Conservation (phyloP, 1,140 invertebrate genomes). For the Drosophila erecta region DNA sequence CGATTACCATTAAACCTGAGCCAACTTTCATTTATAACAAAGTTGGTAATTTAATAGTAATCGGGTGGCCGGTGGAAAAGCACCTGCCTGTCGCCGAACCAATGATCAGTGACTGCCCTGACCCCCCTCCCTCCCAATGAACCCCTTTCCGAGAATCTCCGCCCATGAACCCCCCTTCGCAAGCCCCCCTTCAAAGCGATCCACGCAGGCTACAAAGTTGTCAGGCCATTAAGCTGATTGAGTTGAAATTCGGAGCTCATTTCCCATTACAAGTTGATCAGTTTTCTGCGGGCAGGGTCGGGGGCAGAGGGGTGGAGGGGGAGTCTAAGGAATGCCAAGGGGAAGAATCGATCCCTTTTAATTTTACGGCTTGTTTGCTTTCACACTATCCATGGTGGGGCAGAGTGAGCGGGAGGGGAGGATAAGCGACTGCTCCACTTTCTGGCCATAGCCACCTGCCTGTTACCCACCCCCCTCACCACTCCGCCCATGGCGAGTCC, state of each 20-base stretch:
- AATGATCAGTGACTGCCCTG: slow-evolving; percentile 26
- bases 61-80: slow-evolving; percentile 31
- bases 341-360: slow-evolving; percentile 54
- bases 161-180: neutral
- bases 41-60: slow-evolving; percentile 23
- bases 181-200: slow-evolving; percentile 23
- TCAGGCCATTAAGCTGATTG: slow-evolving; percentile 79
- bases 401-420: slow-evolving; percentile 18
- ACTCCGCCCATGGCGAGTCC: slow-evolving; percentile 7
- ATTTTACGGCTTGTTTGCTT: slow-evolving; percentile 82
- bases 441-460: slow-evolving; percentile 28
- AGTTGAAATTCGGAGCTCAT: slow-evolving; percentile 77
- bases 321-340: slow-evolving; percentile 9
- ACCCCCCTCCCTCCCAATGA: neutral
- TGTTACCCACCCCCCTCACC: neutral
- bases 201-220: slow-evolving; percentile 61
- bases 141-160: slow-evolving; percentile 1
- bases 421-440: slow-evolving; percentile 59
- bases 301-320: neutral
- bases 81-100: slow-evolving; percentile 39
- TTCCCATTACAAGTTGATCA: slow-evolving; percentile 80
- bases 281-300: slow-evolving; percentile 43
- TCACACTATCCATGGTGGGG: slow-evolving; percentile 71
- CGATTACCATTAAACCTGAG: neutral
- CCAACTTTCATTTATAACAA: slow-evolving; percentile 43